Evolutionary conservation across 2,888 invertebrate species (phyloP).

Genomic region (Agrotis puta): DNA sequence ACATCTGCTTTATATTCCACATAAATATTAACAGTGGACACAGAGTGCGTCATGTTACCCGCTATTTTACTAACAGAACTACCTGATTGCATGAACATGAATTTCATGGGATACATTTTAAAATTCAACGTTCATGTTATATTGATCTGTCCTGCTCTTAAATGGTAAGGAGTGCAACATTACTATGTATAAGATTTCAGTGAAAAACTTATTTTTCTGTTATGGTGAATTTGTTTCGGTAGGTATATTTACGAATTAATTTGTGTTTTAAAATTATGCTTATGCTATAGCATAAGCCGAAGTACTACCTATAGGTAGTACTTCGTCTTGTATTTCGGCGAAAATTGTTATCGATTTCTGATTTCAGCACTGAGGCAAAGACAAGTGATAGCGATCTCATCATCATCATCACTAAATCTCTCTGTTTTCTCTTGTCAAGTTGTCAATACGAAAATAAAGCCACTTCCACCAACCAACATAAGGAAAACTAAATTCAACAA

Average conservation of each 20-base stretch:
- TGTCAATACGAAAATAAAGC: conserved; percentile 20
- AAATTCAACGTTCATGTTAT: conserved; percentile 74
- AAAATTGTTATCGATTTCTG: not conserved
- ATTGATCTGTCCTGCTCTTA: conserved; percentile 60
- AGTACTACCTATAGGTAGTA: too few species aligned
- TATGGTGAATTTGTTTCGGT: not conserved
- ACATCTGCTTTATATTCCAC: conserved; percentile 84
- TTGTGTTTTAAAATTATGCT: not conserved
- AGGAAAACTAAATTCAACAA: conserved; percentile 21
- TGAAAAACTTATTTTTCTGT: conserved; percentile 51
- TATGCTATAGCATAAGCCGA: too few species aligned
- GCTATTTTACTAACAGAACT: conserved; percentile 82
- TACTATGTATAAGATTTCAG: conserved; percentile 55
- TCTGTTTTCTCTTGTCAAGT: conserved; percentile 17
- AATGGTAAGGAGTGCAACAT: conserved; percentile 60
- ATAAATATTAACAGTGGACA: conserved; percentile 87
- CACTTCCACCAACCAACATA: conserved; percentile 13
- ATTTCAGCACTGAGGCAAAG: not conserved
- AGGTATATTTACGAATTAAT: conserved; percentile 12
- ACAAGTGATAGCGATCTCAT: not conserved
- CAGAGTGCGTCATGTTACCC: conserved; percentile 79
- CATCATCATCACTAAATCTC: not conserved
- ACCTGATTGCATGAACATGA: conserved; percentile 70
- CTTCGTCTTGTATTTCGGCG: conserved; percentile 4
- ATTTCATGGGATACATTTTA: conserved; percentile 77